A percentile compares a stretch with the other conserved stretches of the same genome.
phyloP scores from a whole-genome alignment of 2,113 vertebrate species.

The Calyptomena viridis region DNA sequence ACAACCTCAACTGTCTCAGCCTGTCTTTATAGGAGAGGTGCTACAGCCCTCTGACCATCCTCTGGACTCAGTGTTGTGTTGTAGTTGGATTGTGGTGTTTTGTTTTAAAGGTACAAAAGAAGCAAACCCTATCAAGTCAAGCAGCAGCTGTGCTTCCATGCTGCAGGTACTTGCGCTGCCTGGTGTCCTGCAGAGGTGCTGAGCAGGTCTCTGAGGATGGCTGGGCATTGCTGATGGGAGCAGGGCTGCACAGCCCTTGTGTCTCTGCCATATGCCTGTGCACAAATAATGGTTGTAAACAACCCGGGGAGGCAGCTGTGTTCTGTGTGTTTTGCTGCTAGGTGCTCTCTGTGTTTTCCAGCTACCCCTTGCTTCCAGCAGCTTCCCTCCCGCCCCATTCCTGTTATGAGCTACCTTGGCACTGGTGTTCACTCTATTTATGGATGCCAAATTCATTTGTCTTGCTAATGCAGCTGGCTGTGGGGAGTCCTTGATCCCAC shows the following conservation, averaged over 20 bases:
- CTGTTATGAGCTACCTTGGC: not conserved
- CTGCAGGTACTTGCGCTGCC: not conserved
- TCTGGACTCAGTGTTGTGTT: not conserved
- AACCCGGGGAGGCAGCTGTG: not conserved
- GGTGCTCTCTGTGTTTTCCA: not conserved
- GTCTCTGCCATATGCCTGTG: not conserved
- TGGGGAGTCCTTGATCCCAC: not conserved
- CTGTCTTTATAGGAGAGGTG: not conserved
- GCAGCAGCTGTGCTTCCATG: not conserved
- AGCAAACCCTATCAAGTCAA: not conserved
- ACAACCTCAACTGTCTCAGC: not conserved
- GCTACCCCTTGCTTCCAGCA: not conserved
- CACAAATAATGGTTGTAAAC: rapidly evolving
- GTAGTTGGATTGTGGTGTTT: not conserved
- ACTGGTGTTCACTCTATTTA: not conserved
- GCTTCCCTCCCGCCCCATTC: not conserved
- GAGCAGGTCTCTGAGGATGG: not conserved
- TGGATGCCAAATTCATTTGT: not conserved
- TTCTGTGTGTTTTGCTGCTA: not conserved
- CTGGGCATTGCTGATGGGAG: not conserved
- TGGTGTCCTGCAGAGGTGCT: rapidly evolving
- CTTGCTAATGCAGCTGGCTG: not conserved
- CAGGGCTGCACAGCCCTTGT: rapidly evolving
- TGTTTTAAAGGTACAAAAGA: not conserved
- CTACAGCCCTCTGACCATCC: not conserved